Conservation (phyloP, 2,888 invertebrate species). For the Cantharis flavilabris region DNA sequence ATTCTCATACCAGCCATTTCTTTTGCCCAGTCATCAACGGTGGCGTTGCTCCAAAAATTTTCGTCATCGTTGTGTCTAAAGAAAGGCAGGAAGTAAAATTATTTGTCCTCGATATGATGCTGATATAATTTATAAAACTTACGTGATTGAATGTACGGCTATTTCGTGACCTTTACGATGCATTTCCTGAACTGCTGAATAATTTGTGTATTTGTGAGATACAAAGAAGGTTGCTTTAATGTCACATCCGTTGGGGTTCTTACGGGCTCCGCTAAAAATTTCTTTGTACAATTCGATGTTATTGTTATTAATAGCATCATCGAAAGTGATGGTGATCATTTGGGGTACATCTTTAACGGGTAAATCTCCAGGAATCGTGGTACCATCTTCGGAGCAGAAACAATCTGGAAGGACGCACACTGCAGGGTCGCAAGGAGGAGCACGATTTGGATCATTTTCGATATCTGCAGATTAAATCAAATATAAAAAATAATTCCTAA, state of each 20-base stretch:
- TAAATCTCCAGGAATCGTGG: conserved; percentile 81
- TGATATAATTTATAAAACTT: conserved; percentile 56
- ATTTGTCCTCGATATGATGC: not conserved
- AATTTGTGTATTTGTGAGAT: conserved; percentile 92
- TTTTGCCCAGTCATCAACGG: conserved; percentile 91
- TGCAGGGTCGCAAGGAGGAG: conserved; percentile 84
- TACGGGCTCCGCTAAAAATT: conserved; percentile 85
- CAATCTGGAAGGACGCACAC: conserved; percentile 90
- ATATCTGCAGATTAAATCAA: conserved; percentile 67
- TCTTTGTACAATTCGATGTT: conserved; percentile 93
- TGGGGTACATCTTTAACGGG: conserved; percentile 86
- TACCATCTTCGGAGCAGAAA: conserved; percentile 93
- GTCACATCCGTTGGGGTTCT: conserved; percentile 92
- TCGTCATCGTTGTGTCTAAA: conserved; percentile 87
- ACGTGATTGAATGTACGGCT: conserved; percentile 92
- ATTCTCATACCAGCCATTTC: conserved; percentile 95
- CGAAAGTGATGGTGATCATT: conserved; percentile 93
- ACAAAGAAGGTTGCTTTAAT: conserved; percentile 92
- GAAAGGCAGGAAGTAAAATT: not conserved
- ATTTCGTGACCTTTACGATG: conserved; percentile 92
- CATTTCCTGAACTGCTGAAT: conserved; percentile 90
- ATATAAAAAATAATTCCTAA: not conserved
- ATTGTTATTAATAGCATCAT: conserved; percentile 94
- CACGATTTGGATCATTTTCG: conserved; percentile 91
- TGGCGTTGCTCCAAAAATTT: conserved; percentile 90